Conservation (phyloP, 2,797 vertebrate genomes). For the Simalia tracyae region DNA sequence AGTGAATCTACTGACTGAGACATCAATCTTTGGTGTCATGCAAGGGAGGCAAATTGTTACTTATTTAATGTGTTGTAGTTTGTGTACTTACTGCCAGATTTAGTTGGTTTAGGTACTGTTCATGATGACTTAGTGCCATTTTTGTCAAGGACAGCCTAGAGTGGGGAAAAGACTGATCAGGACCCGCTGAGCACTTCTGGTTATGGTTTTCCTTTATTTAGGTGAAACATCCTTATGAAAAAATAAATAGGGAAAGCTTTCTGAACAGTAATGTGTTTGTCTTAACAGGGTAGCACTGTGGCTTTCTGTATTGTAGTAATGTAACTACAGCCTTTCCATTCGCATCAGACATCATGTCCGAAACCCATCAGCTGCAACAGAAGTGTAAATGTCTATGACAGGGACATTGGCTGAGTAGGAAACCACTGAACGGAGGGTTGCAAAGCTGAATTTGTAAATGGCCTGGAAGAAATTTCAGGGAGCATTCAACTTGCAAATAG, state of each 20-base stretch:
- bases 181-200: conserved; percentile 35
- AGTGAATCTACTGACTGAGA: no score
- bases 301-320: conserved; percentile 63
- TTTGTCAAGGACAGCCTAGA: no score
- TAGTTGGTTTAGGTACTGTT: no score
- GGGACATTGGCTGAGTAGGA: conserved; percentile 58
- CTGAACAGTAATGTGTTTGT: conserved; percentile 62
- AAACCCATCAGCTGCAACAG: conserved; percentile 70
- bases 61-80: no score
- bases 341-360: conserved; percentile 68
- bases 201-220: conserved; percentile 15
- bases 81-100: no score
- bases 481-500: conserved; percentile 65
- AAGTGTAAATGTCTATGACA: conserved; percentile 65
- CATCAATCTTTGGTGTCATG: no score
- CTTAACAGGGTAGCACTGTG: conserved; percentile 42
- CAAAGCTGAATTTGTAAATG: conserved; percentile 64
- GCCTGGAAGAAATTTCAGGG: conserved; percentile 65
- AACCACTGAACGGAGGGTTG: conserved; percentile 65
- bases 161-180: conserved; percentile 18
- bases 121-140: no score
- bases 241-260: conserved; percentile 67
- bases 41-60: no score
- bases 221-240: conserved; percentile 45
- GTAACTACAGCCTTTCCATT: conserved; percentile 66